Evolutionary conservation across 2,113 vertebrate species (phyloP).

Genomic region (Amblyornis subalaris): DNA sequence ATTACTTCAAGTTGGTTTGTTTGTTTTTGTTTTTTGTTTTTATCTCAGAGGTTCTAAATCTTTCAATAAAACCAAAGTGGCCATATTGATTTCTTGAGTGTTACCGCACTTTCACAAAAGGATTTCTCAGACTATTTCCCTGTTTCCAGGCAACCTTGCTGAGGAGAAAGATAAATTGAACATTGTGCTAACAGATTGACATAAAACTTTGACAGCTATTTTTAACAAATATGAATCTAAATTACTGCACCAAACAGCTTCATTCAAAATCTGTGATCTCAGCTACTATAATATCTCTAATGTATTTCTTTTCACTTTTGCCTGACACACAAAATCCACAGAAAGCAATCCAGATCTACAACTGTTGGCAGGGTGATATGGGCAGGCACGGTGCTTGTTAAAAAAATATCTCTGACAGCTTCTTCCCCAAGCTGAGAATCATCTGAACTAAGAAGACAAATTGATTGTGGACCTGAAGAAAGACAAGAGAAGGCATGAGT

Average conservation of each 20-base stretch:
- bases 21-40: not conserved
- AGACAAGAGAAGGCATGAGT: not conserved
- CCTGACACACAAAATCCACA: not conserved
- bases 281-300: not conserved
- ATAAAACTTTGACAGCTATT: not conserved
- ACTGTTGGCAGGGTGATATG: not conserved
- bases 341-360: not conserved
- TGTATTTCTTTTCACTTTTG: slow-evolving; percentile 36
- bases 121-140: slow-evolving; percentile 1
- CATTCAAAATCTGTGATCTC: slow-evolving; percentile 21
- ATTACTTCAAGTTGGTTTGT: not conserved
- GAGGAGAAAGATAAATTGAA: slow-evolving; percentile 17
- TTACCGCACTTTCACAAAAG: not conserved
- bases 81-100: not conserved
- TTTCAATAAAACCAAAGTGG: not conserved
- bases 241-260: not conserved
- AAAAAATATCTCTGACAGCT: not conserved
- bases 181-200: slow-evolving; percentile 4
- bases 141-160: slow-evolving; percentile 44
- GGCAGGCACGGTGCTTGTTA: not conserved
- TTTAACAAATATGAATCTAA: slow-evolving; percentile 36
- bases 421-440: not conserved
- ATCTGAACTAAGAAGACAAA: not conserved
- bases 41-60: not conserved
- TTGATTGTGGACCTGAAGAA: not conserved